Conservation (phyloP, 2,888 invertebrate species). For the Melinopterus prodromus region DNA sequence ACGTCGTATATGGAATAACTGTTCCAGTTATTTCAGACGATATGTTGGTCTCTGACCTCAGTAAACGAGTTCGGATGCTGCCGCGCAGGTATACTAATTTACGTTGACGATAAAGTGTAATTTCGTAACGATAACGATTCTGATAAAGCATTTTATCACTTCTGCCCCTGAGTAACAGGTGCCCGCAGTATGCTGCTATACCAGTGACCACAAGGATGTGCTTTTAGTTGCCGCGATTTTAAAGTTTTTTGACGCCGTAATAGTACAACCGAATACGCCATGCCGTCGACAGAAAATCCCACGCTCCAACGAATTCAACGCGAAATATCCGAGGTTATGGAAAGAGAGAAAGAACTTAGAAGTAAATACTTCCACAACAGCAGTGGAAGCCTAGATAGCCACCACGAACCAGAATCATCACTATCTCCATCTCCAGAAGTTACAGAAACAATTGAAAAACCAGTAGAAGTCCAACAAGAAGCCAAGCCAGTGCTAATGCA, state of each 20-base stretch:
- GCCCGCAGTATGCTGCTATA: conserved; percentile 35
- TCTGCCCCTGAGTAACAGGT: conserved; percentile 26
- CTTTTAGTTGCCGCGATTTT: conserved; percentile 15
- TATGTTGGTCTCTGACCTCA: conserved; percentile 15
- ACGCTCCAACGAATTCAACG: conserved; percentile 85
- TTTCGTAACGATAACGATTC: conserved; percentile 8
- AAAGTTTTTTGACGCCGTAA: conserved; percentile 5
- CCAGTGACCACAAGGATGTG: conserved; percentile 30
- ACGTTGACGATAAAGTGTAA: neutral
- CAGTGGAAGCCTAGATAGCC: conserved; percentile 21
- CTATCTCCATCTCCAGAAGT: conserved; percentile 34
- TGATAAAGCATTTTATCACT: conserved; percentile 27
- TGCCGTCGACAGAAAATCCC: conserved; percentile 63
- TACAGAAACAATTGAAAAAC: conserved; percentile 30
- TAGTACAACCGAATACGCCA: conserved; percentile 28
- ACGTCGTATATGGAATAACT: conserved; percentile 39
- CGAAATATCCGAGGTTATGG: conserved; percentile 87
- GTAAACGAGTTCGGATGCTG: conserved; percentile 9
- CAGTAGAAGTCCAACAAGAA: conserved; percentile 7
- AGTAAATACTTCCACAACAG: conserved; percentile 24
- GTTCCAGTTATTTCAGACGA: conserved; percentile 46
- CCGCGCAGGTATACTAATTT: conserved; percentile 4
- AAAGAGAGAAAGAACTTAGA: conserved; percentile 80
- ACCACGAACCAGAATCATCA: conserved; percentile 18
- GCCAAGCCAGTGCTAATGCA: conserved; percentile 27